These are phyloP conservation scores for Conus betulinus DNA, from an alignment of 1,140 invertebrate species.

Conservation along the genomic window DNA sequence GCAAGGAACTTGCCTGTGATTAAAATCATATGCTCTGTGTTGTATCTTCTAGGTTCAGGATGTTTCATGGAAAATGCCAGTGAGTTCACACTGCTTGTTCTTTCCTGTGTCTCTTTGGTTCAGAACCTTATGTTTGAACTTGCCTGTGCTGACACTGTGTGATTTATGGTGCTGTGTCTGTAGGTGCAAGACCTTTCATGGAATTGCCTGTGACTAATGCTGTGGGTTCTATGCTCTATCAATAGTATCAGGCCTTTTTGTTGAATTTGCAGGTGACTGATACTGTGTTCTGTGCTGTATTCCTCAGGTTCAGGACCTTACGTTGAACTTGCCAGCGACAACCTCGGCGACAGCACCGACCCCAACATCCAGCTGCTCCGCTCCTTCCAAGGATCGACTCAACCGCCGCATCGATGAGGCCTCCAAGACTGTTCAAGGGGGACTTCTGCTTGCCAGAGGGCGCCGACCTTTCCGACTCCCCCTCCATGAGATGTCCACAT, in stretches of 20 bases:
- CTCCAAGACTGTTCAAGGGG: slow-evolving; percentile 29
- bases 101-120: not conserved
- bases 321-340: slow-evolving; percentile 28
- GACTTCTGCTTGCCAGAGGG: slow-evolving; percentile 27
- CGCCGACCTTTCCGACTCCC: not conserved
- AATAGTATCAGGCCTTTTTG: not conserved
- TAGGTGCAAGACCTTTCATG: too few species aligned
- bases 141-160: too few species aligned
- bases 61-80: not conserved
- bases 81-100: too few species aligned
- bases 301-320: slow-evolving; percentile 19
- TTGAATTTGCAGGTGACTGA: not conserved
- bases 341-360: slow-evolving; percentile 2
- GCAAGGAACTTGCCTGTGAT: too few species aligned
- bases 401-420: slow-evolving; percentile 33
- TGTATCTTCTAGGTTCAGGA: not conserved
- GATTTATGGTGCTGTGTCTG: too few species aligned
- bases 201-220: too few species aligned
- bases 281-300: too few species aligned
- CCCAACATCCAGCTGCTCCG: slow-evolving; percentile 35
- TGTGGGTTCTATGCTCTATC: too few species aligned
- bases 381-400: slow-evolving; percentile 31
- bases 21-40: too few species aligned
- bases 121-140: not conserved
- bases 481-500: slow-evolving; percentile 17